phyloP scores from a whole-genome alignment of 2,113 vertebrate species.

The Caranx ignobilis region DNA sequence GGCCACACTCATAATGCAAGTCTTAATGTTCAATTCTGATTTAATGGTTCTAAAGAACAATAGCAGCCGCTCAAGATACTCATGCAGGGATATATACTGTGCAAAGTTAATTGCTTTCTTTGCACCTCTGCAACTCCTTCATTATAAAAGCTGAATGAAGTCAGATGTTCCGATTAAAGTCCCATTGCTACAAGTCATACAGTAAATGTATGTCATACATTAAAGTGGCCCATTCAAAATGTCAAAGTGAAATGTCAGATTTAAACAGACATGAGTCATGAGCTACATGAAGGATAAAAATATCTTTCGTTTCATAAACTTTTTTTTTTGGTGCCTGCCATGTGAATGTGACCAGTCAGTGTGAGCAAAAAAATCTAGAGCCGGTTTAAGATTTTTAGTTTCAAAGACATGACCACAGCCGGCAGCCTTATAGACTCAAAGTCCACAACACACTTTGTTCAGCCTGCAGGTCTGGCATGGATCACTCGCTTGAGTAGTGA shows the following conservation, averaged over 20 bases:
- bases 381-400: neutral
- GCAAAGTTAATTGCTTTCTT: neutral
- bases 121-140: neutral
- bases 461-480: neutral
- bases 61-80: neutral
- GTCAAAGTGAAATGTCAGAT: slow-evolving; percentile 4
- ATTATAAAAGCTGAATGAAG: neutral
- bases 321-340: neutral
- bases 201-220: neutral
- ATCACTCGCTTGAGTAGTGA: neutral
- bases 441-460: neutral
- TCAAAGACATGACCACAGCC: neutral
- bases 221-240: slow-evolving; percentile 7
- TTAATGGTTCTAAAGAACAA: neutral
- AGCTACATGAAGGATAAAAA: neutral
- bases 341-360: neutral
- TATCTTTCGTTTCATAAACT: neutral
- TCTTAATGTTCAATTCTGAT: neutral
- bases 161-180: neutral
- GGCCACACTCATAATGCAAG: slow-evolving; percentile 14
- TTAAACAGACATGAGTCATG: slow-evolving; percentile 2
- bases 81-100: neutral
- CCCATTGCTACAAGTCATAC: neutral
- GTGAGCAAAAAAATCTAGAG: neutral
- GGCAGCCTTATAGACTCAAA: neutral